Evolutionary conservation across 2,888 invertebrate species (phyloP).

Genomic region (Papilio gigon): DNA sequence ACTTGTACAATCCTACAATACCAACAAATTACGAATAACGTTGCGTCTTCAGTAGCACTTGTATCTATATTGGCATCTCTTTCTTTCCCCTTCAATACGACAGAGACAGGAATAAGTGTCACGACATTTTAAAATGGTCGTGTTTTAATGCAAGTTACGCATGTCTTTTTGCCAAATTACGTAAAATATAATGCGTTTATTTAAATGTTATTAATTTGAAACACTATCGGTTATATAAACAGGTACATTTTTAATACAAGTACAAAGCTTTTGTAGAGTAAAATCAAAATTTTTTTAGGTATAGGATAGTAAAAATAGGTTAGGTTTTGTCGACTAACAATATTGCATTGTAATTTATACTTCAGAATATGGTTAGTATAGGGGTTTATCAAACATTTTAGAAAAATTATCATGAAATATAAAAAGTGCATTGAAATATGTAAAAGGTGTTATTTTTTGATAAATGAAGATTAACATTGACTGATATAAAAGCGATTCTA

Average conservation of each 20-base stretch:
- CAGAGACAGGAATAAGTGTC: background rate
- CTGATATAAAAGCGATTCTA: slow-evolving; percentile 2
- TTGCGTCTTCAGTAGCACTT: background rate
- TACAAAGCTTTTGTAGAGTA: slow-evolving; percentile 25
- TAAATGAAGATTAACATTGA: background rate
- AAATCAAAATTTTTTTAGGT: slow-evolving; percentile 8
- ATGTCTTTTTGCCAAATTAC: background rate
- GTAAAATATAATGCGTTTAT: background rate
- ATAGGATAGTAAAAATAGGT: slow-evolving; percentile 19
- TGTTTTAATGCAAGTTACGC: background rate
- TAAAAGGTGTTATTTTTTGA: background rate
- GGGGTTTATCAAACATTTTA: slow-evolving; percentile 13
- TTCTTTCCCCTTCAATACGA: background rate
- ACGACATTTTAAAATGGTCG: background rate
- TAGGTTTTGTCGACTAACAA: background rate
- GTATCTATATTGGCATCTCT: background rate
- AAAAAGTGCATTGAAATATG: slow-evolving; percentile 4
- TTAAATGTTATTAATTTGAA: slow-evolving; percentile 8
- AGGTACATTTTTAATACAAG: slow-evolving; percentile 12
- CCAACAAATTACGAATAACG: background rate
- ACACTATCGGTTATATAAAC: background rate
- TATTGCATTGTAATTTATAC: background rate
- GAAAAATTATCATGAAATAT: background rate
- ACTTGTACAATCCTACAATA: background rate
- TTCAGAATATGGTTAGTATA: background rate